Conservation (phyloP, 1,140 invertebrate species). For the Rhagoletis pomonella region DNA sequence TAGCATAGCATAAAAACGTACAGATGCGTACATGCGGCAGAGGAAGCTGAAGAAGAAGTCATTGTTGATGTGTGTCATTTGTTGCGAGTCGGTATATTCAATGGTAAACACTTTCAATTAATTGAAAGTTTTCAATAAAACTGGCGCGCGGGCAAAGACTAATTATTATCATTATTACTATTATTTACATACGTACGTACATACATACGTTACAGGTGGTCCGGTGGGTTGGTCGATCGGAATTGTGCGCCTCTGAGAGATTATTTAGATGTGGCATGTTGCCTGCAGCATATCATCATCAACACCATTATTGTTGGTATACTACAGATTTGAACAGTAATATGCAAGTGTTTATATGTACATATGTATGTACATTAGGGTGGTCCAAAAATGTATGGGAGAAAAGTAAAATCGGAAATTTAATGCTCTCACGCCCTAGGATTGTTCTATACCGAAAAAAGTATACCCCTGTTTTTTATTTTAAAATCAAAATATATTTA, state of each 20-base stretch:
- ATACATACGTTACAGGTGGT: neutral
- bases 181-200: constrained; percentile 5
- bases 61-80: constrained; percentile 24
- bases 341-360: neutral
- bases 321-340: neutral
- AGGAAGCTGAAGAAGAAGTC: constrained; percentile 25
- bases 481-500: too few relatives aligned
- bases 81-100: constrained; percentile 16
- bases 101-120: constrained; percentile 51
- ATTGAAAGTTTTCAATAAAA: constrained; percentile 49
- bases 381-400: too few relatives aligned
- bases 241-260: neutral
- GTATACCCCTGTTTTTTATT: too few relatives aligned
- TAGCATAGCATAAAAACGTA: neutral
- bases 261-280: neutral
- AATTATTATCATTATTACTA: constrained; percentile 19
- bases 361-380: neutral
- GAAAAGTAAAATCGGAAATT: too few relatives aligned
- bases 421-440: too few relatives aligned
- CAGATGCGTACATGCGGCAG: neutral
- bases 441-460: too few relatives aligned
- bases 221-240: neutral
- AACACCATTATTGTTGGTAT: constrained; percentile 14
- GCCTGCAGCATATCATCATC: neutral
- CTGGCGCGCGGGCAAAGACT: constrained; percentile 18